Conservation (phyloP, 2,888 invertebrate species). For the Eubasilissa splendida region DNA sequence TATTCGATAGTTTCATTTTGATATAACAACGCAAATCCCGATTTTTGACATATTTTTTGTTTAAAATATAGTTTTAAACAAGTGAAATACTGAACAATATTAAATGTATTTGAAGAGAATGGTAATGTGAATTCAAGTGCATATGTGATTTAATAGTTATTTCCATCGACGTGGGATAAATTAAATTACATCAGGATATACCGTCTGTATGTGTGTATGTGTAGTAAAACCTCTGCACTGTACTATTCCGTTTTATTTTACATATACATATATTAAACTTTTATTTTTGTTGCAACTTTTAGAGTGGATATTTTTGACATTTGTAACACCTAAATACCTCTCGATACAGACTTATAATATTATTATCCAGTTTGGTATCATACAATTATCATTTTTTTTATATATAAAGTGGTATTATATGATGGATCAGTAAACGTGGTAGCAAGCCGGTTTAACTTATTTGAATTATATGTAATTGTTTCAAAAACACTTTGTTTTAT, state of each 20-base stretch:
- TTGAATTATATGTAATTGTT: slow-evolving; percentile 47
- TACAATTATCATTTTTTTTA: slow-evolving; percentile 29
- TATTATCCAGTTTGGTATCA: slow-evolving; percentile 24
- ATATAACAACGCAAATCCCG: neutral
- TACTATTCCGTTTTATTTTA: slow-evolving; percentile 4
- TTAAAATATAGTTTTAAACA: slow-evolving; percentile 33
- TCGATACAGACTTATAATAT: slow-evolving; percentile 33
- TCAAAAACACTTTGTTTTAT: slow-evolving; percentile 40
- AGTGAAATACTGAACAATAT: slow-evolving; percentile 16
- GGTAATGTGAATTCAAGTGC: slow-evolving; percentile 8
- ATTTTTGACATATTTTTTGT: slow-evolving; percentile 32
- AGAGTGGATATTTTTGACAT: slow-evolving; percentile 31
- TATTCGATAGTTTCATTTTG: slow-evolving; percentile 31
- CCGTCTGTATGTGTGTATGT: neutral
- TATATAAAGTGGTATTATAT: slow-evolving; percentile 21
- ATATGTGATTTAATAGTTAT: neutral
- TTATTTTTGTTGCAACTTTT: slow-evolving; percentile 31
- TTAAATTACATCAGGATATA: neutral
- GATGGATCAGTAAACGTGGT: slow-evolving; percentile 15
- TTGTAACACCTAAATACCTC: slow-evolving; percentile 33
- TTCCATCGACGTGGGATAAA: neutral
- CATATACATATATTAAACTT: slow-evolving; percentile 3
- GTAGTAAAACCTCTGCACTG: neutral
- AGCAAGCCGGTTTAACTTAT: slow-evolving; percentile 42
- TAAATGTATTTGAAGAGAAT: slow-evolving; percentile 11